Base-by-base conservation (phyloP, 1,140 invertebrate genomes). In the Subanguina moxae region DNA sequence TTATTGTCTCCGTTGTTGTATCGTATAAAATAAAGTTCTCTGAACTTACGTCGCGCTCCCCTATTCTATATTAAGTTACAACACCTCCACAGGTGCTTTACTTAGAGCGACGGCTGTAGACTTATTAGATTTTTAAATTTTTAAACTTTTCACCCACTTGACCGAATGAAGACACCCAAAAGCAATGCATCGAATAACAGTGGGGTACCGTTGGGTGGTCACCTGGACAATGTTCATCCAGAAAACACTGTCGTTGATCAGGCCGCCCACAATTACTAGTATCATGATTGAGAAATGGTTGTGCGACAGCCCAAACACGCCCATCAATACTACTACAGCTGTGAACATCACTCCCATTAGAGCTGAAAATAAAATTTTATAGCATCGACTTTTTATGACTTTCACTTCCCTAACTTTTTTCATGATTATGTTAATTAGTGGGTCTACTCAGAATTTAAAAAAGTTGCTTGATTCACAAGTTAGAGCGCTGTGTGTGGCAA, bases 181-280 rank as follows among this genome's bases (percentile, higher is more conserved):
- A 43, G 77, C 77, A 43, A 78, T 72, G 30, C 77, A 80, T 62
- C 77, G 70, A 63, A 79, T 78, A 13, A 79, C 77, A 1, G 77
- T 79, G 1, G 77, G 77, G 57, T 79, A 52, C 48, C 48, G n/a
- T 52, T 52, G 71, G 11, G 71, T 73, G 13, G 72, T 75, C 15
- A 74, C 62, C 66, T 75, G 72, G 19, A 79, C 67, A 27, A 79
- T 79, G 65, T 80, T 79, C 70, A 79, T 79, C 77, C 78, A 80
- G 67, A 79, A 79, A 11, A 69, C 66, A 48, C 75, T 71, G 59
- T 77, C 77, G 52, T 80, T 78, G 70, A 79, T 75, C 77, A 79
- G 78, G 1, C 77, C 79, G 1, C 64, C 62, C 19, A 79, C 58
- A 27, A 73, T 78, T 5, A 79, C 45, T 1, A 70, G 42, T 7